Base-by-base conservation (phyloP, 2,113 vertebrate genomes). In the Callocephalon fimbriatum region DNA sequence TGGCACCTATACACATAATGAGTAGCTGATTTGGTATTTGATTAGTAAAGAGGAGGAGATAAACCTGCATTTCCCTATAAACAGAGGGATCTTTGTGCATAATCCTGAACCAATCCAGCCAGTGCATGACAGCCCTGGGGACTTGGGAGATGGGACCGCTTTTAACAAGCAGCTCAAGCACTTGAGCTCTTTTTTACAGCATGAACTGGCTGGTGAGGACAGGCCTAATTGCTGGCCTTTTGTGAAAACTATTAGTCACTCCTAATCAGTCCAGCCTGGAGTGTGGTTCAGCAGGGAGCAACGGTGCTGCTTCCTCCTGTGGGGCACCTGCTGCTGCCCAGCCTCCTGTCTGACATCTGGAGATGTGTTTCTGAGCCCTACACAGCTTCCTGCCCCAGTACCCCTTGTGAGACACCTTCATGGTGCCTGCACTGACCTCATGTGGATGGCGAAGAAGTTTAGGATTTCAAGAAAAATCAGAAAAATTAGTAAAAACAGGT, bases 61-160 rank as follows among this genome's bases (percentile, higher is more conserved):
- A 61, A 86, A 31, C 25, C 23, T 12, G 4, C 58, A 29, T 9
- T 14, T 73, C n/a, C 44, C 26, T 7, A 56, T 5, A 15, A 76
- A 18, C 19, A 8, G 2, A 9, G 17, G 31, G 42, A 86, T 47
- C 15, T 32, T 65, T 3, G 29, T 3, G 47, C 10, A 1, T 7
- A 8, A 50, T 1, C 22, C 47, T 16, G 51, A 20, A 12, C 18
- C 0, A 0, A 48, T 11, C 26, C 35, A 18, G 45, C 10, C 23
- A 6, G 15, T 0, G 15, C 6, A 2, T 0, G 7, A 7, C 0
- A 8, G 54, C 37, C 74, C 59, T 3, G 20, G 2, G 18, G 81
- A 14, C 26, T 1, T 6, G 31, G 37, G 75, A 50, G 42, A 50
- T 7, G 12, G 44, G 45, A 70, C 27, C 1, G 1, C 29, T 42